Base-by-base conservation (phyloP, 2,888 invertebrate species). In the Lydus trimaculatus region DNA sequence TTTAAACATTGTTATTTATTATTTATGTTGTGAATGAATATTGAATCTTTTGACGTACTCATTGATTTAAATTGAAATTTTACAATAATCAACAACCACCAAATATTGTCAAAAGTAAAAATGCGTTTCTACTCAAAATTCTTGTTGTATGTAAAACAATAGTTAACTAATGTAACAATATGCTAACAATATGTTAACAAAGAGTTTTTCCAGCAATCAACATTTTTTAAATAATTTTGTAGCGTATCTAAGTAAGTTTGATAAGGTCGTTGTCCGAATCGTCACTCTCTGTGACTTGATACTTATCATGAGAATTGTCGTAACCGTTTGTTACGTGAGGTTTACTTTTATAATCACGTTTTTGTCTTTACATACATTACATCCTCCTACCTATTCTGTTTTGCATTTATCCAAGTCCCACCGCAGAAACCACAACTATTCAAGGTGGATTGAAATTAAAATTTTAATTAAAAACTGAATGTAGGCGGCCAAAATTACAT, bases 331-430 rank as follows among this genome's bases (percentile, higher is more conserved):
- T 60, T 74, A 74, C 71, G 72, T 72, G 75, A 74, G 71, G 70
- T 73, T 75, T 72, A 70, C 70, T 72, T 75, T 76, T 72, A 76
- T 76, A 75, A 76, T 75, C 73, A 70, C 72, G 73, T 73, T 70
- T 74, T 74, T 74, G 72, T 74, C 68, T 70, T 72, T 74, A 62
- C 72, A 62, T 68, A 72, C 63, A 59, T 62, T 36, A 48, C 48
- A 23, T 36, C 61, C 20, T 25, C 33, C 31, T 39, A 15, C 61
- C 11, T 39, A 23, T 39, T 61, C 36, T 25, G 11, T 23, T 39
- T 39, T 39, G 17, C 39, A 33, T 61, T 61, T 36, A 61, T 36
- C 20, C 61, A 61, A 39, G 60, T 43, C 39, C 17, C 39, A 23
- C 48, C 48, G 4, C 48, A 48, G 9, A 48, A 48, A 48, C 48